These are phyloP conservation scores for Exocentrus adspersus DNA, from an alignment of 2,888 invertebrate species.

Conservation along the genomic window DNA sequence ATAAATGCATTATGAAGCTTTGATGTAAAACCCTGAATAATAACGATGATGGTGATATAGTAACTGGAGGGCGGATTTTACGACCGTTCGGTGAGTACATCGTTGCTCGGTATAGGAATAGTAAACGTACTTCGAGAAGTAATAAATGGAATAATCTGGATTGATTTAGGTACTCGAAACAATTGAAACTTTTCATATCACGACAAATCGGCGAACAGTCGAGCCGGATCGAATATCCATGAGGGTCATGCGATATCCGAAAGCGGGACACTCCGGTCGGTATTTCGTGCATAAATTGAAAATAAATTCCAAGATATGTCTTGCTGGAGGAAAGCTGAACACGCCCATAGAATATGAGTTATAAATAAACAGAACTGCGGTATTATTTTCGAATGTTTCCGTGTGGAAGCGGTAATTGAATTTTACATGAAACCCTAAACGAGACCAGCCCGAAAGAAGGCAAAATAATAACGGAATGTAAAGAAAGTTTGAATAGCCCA, in stretches of 20 bases:
- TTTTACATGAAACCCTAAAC: slow-evolving; percentile 47
- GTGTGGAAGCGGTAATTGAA: slow-evolving; percentile 52
- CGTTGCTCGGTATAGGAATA: neutral
- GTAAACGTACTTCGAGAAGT: neutral
- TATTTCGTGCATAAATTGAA: slow-evolving; percentile 51
- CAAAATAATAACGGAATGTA: slow-evolving; percentile 50
- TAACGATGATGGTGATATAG: no score
- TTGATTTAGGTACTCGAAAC: slow-evolving; percentile 35
- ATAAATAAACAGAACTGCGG: slow-evolving; percentile 46
- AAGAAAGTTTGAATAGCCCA: slow-evolving; percentile 14
- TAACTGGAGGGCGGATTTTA: no score
- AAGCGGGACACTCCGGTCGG: slow-evolving; percentile 47
- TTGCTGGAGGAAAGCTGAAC: slow-evolving; percentile 28
- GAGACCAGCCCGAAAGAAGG: slow-evolving; percentile 47
- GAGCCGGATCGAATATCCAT: slow-evolving; percentile 35
- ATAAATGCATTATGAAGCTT: no score
- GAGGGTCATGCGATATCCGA: slow-evolving; percentile 47
- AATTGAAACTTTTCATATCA: slow-evolving; percentile 37
- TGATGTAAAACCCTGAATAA: no score
- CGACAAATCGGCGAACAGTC: slow-evolving; percentile 36
- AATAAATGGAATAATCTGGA: neutral
- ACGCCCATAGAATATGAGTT: slow-evolving; percentile 18
- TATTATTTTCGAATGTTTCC: slow-evolving; percentile 54
- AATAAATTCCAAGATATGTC: slow-evolving; percentile 49
- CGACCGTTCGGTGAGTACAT: no score